phyloP scores from a whole-genome alignment of 1,140 invertebrate genomes.

The Bombus confusus region DNA sequence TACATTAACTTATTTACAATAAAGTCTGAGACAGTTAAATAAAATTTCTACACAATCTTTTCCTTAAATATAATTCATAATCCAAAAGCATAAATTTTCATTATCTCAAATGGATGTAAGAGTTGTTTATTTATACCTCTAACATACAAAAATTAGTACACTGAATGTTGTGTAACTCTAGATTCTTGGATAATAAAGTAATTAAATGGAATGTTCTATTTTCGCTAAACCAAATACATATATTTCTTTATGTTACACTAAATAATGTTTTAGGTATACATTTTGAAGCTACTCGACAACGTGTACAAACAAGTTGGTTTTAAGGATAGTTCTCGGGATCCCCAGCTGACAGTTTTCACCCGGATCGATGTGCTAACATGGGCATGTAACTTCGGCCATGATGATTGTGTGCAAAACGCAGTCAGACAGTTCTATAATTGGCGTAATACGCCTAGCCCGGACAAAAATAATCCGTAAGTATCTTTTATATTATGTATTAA shows the following conservation, averaged over 20 bases:
- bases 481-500: no score
- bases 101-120: no score
- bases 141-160: no score
- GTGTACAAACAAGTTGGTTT: conserved; percentile 88
- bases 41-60: no score
- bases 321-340: conserved; percentile 84
- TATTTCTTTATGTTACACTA: neutral
- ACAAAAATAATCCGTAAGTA: conserved; percentile 88
- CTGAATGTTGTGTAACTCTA: neutral
- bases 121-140: no score
- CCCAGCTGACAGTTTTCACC: conserved; percentile 86
- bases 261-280: conserved; percentile 84
- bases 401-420: conserved; percentile 87
- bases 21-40: no score
- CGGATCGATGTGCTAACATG: conserved; percentile 87
- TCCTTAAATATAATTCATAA: no score
- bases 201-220: neutral
- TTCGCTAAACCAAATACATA: neutral
- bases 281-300: conserved; percentile 85
- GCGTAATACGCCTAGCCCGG: conserved; percentile 86
- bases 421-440: conserved; percentile 88
- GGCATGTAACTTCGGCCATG: conserved; percentile 88
- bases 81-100: no score
- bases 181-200: neutral
- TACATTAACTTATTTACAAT: no score